Base-by-base conservation (phyloP, 2,888 invertebrate species). In the Plemyria rubiginata region DNA sequence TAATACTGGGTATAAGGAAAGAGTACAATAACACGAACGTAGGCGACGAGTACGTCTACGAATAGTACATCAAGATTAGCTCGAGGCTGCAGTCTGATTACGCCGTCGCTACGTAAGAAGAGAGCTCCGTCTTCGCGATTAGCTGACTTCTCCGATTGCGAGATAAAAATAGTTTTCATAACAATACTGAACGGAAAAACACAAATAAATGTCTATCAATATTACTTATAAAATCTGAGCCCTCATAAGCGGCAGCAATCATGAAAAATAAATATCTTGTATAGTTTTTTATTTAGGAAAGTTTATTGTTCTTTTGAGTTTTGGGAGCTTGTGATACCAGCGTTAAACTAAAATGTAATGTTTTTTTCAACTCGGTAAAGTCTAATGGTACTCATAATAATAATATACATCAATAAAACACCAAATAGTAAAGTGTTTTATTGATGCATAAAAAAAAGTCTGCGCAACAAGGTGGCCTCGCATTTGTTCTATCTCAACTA, bases 11-110 rank as follows among this genome's bases (percentile, higher is more conserved):
- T 78, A 82, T 68, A 72, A 80, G 80, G 82, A 85, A 82, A 82
- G 82, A 85, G 84, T 83, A 86, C 84, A 88, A 86, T 84, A 82
- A 82, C 78, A 78, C 69, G 69, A 81, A 79, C 78, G 79, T 76
- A 80, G 78, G 73, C 65, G 70, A 80, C 65, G 70, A 80, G 79
- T 45, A 45, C 16, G 45, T 79, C 81, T 84, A 82, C 80, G 80
- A 81, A 84, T 83, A 82, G 83, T 81, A 84, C 85, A 85, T 87
- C 85, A 85, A 88, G 88, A 90, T 90, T 90, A 89, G 87, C 90
- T 86, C 84, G 81, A 76, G 87, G 87, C 85, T 85, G 85, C 84
- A 84, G 82, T 78, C 86, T 89, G 88, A 88, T 89, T 89, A 87
- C 85, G 9, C 15, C 16, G 84, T 80, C 80, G 83, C 83, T 81